Evolutionary conservation across 1,140 invertebrate species (phyloP).

Genomic region (Oncopodura yosiiana): DNA sequence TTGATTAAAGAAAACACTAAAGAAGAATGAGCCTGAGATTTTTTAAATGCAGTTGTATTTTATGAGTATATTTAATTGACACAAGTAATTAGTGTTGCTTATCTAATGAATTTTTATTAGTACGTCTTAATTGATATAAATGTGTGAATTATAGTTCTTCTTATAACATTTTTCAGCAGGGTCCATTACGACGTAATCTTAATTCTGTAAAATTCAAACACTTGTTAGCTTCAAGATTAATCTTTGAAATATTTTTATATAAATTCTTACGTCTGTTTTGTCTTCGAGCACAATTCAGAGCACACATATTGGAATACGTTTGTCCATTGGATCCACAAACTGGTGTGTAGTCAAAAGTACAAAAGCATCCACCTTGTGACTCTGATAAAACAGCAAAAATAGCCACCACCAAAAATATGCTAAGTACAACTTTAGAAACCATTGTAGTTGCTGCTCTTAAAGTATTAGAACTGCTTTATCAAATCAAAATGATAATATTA

Average conservation of each 20-base stretch:
- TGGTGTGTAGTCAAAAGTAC: constrained; percentile 54
- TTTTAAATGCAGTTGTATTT: constrained; percentile 9
- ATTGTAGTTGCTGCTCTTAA: too few relatives aligned
- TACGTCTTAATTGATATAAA: background rate
- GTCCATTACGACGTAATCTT: background rate
- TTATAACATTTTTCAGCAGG: background rate
- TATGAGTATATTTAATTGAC: background rate
- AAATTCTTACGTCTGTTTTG: constrained; percentile 49
- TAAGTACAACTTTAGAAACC: too few relatives aligned
- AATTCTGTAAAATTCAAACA: background rate
- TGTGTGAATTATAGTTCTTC: background rate
- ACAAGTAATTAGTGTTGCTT: background rate
- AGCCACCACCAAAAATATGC: too few relatives aligned
- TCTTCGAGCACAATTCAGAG: constrained; percentile 47
- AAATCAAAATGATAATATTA: too few relatives aligned
- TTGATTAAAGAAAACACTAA: constrained; percentile 4
- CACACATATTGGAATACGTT: constrained; percentile 52
- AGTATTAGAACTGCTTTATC: too few relatives aligned
- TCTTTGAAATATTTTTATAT: too few relatives aligned
- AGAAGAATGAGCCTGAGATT: background rate
- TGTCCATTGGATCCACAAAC: constrained; percentile 56
- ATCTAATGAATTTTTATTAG: background rate
- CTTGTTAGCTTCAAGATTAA: too few relatives aligned
- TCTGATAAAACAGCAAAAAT: too few relatives aligned
- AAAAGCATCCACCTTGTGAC: constrained; percentile 18